phyloP scores from a whole-genome alignment of 2,888 invertebrate species.

The Metellina segmentata region DNA sequence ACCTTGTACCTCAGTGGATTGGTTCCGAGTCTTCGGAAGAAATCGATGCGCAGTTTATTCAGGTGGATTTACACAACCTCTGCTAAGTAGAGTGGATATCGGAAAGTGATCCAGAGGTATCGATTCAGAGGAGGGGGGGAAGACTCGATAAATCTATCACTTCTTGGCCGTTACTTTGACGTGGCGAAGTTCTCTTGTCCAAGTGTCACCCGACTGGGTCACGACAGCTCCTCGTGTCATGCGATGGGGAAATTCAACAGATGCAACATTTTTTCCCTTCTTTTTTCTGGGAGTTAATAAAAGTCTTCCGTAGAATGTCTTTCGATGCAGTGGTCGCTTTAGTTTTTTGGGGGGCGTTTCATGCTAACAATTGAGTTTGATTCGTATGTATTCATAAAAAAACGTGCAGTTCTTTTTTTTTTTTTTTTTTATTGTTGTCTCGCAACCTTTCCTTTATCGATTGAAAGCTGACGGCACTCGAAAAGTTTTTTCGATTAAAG shows the following conservation, averaged over 20 bases:
- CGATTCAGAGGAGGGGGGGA: not conserved
- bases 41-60: slow-evolving; percentile 37
- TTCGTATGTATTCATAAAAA: too few relatives aligned
- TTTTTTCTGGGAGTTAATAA: too few relatives aligned
- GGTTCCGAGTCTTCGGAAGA: not conserved
- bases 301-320: too few relatives aligned
- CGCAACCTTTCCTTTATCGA: too few relatives aligned
- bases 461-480: too few relatives aligned
- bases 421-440: too few relatives aligned
- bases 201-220: not conserved
- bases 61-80: not conserved
- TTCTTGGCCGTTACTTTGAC: not conserved
- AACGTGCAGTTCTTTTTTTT: too few relatives aligned
- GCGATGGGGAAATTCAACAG: not conserved
- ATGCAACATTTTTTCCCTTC: not conserved
- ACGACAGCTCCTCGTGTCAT: not conserved
- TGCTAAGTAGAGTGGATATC: slow-evolving; percentile 2
- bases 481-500: too few relatives aligned
- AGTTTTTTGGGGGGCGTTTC: too few relatives aligned
- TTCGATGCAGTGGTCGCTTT: too few relatives aligned
- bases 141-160: not conserved
- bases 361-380: too few relatives aligned
- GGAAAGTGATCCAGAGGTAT: slow-evolving; percentile 31
- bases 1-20: not conserved
- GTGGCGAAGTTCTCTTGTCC: not conserved